These are phyloP conservation scores for Megaceryle maxima DNA, from an alignment of 2,113 vertebrate species.

Conservation along the genomic window DNA sequence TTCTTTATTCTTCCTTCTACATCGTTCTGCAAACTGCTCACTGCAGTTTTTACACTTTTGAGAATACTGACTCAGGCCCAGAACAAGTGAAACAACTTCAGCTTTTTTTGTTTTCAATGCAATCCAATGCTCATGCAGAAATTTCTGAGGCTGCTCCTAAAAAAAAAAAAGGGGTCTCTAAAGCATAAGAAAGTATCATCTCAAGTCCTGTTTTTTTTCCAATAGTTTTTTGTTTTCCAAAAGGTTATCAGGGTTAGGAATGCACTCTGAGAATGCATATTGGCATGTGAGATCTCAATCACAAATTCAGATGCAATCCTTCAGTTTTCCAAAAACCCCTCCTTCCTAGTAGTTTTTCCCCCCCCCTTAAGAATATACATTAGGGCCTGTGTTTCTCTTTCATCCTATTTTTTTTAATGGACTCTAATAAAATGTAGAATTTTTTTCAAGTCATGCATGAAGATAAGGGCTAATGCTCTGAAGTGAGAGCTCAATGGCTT, in stretches of 20 bases:
- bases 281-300: neutral
- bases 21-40: neutral
- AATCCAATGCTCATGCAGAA: neutral
- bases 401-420: neutral
- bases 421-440: neutral
- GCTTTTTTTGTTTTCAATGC: neutral
- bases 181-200: neutral
- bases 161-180: neutral
- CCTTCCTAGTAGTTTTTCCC: neutral
- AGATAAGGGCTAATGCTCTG: neutral
- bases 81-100: neutral
- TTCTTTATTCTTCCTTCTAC: neutral
- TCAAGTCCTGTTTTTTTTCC: neutral
- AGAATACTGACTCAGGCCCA: neutral
- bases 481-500: neutral
- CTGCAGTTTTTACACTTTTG: neutral
- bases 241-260: neutral
- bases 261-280: neutral
- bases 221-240: neutral
- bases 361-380: neutral
- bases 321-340: neutral
- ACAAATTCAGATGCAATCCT: neutral
- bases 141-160: neutral
- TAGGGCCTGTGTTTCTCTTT: neutral
- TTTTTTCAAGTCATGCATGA: neutral